A percentile compares a stretch with the other conserved stretches of the same genome.
These are phyloP conservation scores for Bubo blakistoni DNA, from an alignment of 2,113 vertebrate genomes.

Conservation along the genomic window DNA sequence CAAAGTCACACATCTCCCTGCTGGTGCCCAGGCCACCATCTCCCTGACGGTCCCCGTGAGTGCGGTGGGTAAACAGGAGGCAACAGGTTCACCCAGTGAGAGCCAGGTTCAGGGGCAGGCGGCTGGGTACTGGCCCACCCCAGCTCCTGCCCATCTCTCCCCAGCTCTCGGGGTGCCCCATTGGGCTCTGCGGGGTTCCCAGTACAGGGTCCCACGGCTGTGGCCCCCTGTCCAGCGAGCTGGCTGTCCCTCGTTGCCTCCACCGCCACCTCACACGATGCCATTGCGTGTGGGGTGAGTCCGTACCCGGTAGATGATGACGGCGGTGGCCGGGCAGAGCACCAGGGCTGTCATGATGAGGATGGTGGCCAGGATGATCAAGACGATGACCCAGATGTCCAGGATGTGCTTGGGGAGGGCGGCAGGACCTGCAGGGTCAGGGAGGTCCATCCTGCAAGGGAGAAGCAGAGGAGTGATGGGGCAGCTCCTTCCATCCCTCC, in stretches of 20 bases:
- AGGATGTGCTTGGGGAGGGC: conserved; percentile 76
- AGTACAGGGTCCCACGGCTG: background rate
- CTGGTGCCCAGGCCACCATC: background rate
- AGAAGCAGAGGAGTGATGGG: background rate
- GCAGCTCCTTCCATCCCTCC: background rate
- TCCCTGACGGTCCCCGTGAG: rapidly evolving
- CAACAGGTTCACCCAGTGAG: rapidly evolving
- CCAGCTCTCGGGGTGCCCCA: background rate
- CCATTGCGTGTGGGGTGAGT: conserved; percentile 71
- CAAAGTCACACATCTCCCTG: background rate
- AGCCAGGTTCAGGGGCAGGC: background rate
- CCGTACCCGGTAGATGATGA: conserved; percentile 79
- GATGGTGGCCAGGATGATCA: conserved; percentile 80
- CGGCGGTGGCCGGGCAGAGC: conserved; percentile 72
- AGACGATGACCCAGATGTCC: conserved; percentile 80
- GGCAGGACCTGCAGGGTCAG: background rate
- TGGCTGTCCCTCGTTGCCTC: rapidly evolving
- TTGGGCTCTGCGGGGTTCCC: rapidly evolving
- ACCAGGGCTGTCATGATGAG: conserved; percentile 79
- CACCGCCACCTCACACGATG: conserved; percentile 20
- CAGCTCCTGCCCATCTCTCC: background rate
- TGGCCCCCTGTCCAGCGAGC: background rate
- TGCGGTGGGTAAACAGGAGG: background rate
- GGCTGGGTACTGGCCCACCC: background rate
- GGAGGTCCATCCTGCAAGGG: conserved; percentile 59